Evolutionary conservation across 2,797 vertebrate species (phyloP), one percentile per base, ranked within the genome.

Genomic region (Myripristis murdjan): DNA sequence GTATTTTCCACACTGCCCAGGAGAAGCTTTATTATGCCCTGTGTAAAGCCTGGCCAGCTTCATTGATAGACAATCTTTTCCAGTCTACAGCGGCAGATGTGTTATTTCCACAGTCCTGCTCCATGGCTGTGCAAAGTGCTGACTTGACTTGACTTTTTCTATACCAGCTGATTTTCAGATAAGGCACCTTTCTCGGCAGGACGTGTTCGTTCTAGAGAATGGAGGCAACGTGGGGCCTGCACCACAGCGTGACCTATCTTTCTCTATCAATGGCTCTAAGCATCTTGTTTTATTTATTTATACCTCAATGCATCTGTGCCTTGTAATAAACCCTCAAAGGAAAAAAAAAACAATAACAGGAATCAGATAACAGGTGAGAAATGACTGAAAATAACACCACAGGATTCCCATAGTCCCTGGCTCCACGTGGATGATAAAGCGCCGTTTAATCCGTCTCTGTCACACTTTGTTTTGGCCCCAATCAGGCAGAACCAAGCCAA

Each of bases 391-490:
- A 77, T 82, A 71, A 73, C 52, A 33, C 58, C 20, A 23, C 2
- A 9, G 18, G 53, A 85, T 75, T 87, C 77, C 70, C 44, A 44
- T 57, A 46, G 53, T 63, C 46, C 44, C 61, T 23, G 53, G 70
- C 63, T 82, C 48, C 64, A 59, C 35, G 18, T 62, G 59, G 26
- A 77, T 18, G 74, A 87, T 84, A 77, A 79, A 76, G 56, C 71
- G 20, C 64, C 22, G 56, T 83, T 89, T 91, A 91, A 87, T 89
- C 87, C 85, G 78, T 73, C 77, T 79, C 71, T 76, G 83, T 85
- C 79, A 87, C 75, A 87, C 76, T 87, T 86, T 74, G 81, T 52
- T 88, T 90, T 85, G 87, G 86, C 82, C 26, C 55, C 63, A 74
- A 65, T 78, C 74, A 35, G 67, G 39, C 47, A 68, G 52, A 64